A percentile compares a stretch with the other conserved stretches of the same genome.
phyloP scores from a whole-genome alignment of 1,140 invertebrate genomes.

The Leucophenga varia region DNA sequence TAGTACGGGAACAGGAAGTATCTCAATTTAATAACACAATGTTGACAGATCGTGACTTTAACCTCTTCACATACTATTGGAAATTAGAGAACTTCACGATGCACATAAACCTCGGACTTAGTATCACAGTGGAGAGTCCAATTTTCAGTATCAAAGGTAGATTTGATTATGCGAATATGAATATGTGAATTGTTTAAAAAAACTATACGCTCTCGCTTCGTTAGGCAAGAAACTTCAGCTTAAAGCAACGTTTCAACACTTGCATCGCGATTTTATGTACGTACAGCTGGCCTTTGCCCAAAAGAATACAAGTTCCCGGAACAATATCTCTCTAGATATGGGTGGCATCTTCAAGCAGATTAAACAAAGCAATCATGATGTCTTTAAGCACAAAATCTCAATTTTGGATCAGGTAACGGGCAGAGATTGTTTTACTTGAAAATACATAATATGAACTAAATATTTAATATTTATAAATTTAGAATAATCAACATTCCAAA shows the following conservation, averaged over 20 bases:
- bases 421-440: not conserved
- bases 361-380: slow-evolving; percentile 28
- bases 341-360: slow-evolving; percentile 41
- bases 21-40: slow-evolving; percentile 48
- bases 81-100: slow-evolving; percentile 46
- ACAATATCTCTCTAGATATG: slow-evolving; percentile 46
- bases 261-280: slow-evolving; percentile 44
- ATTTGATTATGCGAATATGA: not conserved
- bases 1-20: slow-evolving; percentile 30
- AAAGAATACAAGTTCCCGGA: slow-evolving; percentile 3
- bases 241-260: slow-evolving; percentile 42
- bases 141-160: slow-evolving; percentile 47
- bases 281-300: slow-evolving; percentile 31
- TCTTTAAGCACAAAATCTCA: slow-evolving; percentile 46
- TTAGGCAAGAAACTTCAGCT: slow-evolving; percentile 43
- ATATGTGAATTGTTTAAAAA: too few relatives aligned
- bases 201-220: not conserved
- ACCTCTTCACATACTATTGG: slow-evolving; percentile 52
- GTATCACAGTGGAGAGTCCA: slow-evolving; percentile 33
- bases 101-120: slow-evolving; percentile 24
- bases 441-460: not conserved
- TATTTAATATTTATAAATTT: not conserved
- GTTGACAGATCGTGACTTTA: slow-evolving; percentile 37
- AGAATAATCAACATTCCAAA: slow-evolving; percentile 25
- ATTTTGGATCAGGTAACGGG: slow-evolving; percentile 46